Conservation (phyloP, 2,888 invertebrate species). For the Lasius fuliginosus region DNA sequence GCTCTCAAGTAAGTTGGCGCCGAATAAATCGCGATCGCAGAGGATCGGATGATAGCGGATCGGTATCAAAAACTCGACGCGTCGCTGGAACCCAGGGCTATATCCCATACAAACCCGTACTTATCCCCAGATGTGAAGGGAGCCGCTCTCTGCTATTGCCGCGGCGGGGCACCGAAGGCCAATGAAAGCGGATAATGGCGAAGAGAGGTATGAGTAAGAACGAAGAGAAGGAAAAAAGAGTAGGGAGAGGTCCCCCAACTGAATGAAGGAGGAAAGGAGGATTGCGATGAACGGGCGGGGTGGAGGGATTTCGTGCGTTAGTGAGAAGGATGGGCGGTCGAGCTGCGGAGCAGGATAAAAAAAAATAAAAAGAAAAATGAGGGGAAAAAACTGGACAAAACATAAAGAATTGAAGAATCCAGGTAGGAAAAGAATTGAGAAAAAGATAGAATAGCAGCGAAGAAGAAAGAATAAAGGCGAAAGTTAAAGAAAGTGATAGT, state of each 20-base stretch:
- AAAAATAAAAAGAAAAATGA: slow-evolving; percentile 42
- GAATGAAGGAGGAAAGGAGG: slow-evolving; percentile 65
- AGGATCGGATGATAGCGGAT: slow-evolving; percentile 54
- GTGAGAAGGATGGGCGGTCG: slow-evolving; percentile 71
- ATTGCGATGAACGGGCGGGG: slow-evolving; percentile 49
- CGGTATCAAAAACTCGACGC: slow-evolving; percentile 62
- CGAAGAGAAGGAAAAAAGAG: slow-evolving; percentile 67
- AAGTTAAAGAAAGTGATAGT: background rate
- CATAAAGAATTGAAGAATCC: slow-evolving; percentile 23
- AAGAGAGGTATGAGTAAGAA: slow-evolving; percentile 66
- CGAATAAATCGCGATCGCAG: slow-evolving; percentile 48
- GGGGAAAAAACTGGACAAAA: slow-evolving; percentile 46
- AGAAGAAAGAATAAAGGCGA: background rate
- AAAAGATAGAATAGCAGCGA: slow-evolving; percentile 35
- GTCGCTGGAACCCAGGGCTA: slow-evolving; percentile 48
- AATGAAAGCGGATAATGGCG: slow-evolving; percentile 79
- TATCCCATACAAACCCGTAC: slow-evolving; percentile 59
- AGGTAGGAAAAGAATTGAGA: slow-evolving; percentile 53
- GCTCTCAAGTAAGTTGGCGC: slow-evolving; percentile 23
- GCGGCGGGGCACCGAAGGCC: slow-evolving; percentile 74
- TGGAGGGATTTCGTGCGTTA: slow-evolving; percentile 60
- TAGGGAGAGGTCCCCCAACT: slow-evolving; percentile 51
- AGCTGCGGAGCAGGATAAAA: slow-evolving; percentile 37
- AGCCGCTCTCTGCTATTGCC: slow-evolving; percentile 68
- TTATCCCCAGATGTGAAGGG: slow-evolving; percentile 64